These are phyloP conservation scores for Drosophila borborema DNA, from an alignment of 2,888 invertebrate species.

Conservation along the genomic window DNA sequence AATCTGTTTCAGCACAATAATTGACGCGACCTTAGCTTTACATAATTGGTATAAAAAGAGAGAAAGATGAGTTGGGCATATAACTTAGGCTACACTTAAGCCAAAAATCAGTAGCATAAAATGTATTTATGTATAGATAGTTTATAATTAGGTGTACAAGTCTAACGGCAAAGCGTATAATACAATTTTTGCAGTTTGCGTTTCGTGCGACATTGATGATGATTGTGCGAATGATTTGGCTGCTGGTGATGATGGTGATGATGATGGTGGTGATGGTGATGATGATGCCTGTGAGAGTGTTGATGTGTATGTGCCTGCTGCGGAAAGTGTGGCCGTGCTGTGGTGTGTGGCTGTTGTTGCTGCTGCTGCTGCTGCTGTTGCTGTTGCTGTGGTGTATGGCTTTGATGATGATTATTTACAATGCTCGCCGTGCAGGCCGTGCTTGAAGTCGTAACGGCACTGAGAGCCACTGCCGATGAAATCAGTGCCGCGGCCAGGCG, in stretches of 20 bases:
- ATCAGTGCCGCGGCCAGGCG: slow-evolving; percentile 73
- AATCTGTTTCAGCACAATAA: slow-evolving; percentile 39
- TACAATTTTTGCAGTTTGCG: slow-evolving; percentile 85
- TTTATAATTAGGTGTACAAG: slow-evolving; percentile 59
- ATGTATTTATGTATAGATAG: slow-evolving; percentile 51
- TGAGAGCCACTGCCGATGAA: slow-evolving; percentile 71
- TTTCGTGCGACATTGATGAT: slow-evolving; percentile 83
- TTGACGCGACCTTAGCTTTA: slow-evolving; percentile 49
- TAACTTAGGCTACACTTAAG: slow-evolving; percentile 53
- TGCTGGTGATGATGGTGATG: slow-evolving; percentile 70
- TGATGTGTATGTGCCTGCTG: slow-evolving; percentile 56
- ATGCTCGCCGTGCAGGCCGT: slow-evolving; percentile 64
- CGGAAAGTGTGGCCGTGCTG: slow-evolving; percentile 19
- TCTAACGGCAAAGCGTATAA: slow-evolving; percentile 85
- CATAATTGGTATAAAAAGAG: slow-evolving; percentile 36
- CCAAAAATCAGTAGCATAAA: slow-evolving; percentile 44
- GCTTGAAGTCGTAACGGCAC: slow-evolving; percentile 63
- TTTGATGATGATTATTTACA: slow-evolving; percentile 82
- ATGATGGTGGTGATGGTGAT: slow-evolving; percentile 60
- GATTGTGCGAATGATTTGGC: slow-evolving; percentile 71
- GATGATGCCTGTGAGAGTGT: slow-evolving; percentile 53
- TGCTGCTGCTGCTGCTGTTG: slow-evolving; percentile 26
- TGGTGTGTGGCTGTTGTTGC: slow-evolving; percentile 26
- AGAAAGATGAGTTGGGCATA: slow-evolving; percentile 23
- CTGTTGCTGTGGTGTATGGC: slow-evolving; percentile 70